A percentile compares a stretch with the other conserved stretches of the same genome.
Conservation (phyloP, 2,113 vertebrate species). For the Larimichthys crocea region DNA sequence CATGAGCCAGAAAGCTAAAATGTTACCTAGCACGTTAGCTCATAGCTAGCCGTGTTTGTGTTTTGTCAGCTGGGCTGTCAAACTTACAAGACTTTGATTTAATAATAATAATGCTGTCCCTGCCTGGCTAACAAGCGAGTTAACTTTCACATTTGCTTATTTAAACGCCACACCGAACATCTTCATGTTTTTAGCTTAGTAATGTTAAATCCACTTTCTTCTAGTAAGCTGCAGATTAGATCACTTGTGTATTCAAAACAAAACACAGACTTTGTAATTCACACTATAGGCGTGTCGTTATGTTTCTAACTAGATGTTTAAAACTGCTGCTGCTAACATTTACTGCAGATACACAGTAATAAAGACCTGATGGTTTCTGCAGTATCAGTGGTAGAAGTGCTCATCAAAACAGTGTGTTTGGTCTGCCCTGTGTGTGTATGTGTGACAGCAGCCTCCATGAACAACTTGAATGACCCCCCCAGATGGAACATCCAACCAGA, state of each 20-base stretch:
- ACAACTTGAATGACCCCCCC: conserved; percentile 95
- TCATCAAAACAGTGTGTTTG: too few species aligned
- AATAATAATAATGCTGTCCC: too few species aligned
- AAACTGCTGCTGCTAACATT: too few species aligned
- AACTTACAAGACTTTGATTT: background rate
- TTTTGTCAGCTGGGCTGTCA: conserved; percentile 38
- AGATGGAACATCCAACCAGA: conserved; percentile 92
- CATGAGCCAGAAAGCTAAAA: conserved; percentile 9
- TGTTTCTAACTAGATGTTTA: too few species aligned
- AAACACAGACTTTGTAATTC: too few species aligned
- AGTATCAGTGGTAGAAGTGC: too few species aligned
- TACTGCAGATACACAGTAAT: too few species aligned
- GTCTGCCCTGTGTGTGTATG: conserved; percentile 5
- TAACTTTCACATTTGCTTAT: background rate
- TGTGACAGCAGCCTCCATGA: conserved; percentile 85
- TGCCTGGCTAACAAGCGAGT: background rate
- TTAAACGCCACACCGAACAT: background rate
- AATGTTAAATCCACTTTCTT: background rate
- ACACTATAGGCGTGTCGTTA: too few species aligned
- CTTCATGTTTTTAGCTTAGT: background rate
- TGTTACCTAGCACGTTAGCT: conserved; percentile 56
- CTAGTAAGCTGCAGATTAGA: background rate
- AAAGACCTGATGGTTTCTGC: too few species aligned
- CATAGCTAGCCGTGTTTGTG: conserved; percentile 52
- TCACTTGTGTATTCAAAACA: too few species aligned